Conservation (phyloP, 2,113 vertebrate genomes). For the Carassius carassius region DNA sequence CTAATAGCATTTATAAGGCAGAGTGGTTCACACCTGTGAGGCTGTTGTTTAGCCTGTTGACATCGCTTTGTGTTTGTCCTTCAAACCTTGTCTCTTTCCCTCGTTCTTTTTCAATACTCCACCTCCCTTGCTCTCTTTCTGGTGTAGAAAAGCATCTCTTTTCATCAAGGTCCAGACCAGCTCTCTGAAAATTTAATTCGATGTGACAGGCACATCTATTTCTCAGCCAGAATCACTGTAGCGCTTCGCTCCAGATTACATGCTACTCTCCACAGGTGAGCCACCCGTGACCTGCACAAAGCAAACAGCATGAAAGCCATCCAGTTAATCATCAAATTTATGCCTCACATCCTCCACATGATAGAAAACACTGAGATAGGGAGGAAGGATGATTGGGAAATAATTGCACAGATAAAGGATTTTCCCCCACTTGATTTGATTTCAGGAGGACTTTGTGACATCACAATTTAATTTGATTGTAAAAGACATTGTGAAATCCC, state of each 20-base stretch:
- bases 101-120: background rate
- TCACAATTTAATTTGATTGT: conserved; percentile 25
- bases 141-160: background rate
- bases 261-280: conserved; percentile 49
- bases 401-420: conserved; percentile 36
- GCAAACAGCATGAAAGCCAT: conserved; percentile 7
- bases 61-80: background rate
- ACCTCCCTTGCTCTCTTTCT: background rate
- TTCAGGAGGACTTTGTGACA: conserved; percentile 19
- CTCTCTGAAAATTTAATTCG: conserved; percentile 47
- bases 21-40: background rate
- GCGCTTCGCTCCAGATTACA: conserved; percentile 46
- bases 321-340: conserved; percentile 19
- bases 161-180: conserved; percentile 16
- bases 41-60: conserved; percentile 7
- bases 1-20: conserved; percentile 24
- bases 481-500: conserved; percentile 12
- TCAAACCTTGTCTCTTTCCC: background rate
- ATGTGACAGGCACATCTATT: conserved; percentile 67
- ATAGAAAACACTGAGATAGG: conserved; percentile 1
- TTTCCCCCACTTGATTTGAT: conserved; percentile 35
- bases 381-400: conserved; percentile 10
- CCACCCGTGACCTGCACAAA: conserved; percentile 26
- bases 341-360: conserved; percentile 27
- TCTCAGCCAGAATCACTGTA: conserved; percentile 40